Evolutionary conservation across 2,888 invertebrate genomes (phyloP).

Genomic region (Calliopum simillimum): DNA sequence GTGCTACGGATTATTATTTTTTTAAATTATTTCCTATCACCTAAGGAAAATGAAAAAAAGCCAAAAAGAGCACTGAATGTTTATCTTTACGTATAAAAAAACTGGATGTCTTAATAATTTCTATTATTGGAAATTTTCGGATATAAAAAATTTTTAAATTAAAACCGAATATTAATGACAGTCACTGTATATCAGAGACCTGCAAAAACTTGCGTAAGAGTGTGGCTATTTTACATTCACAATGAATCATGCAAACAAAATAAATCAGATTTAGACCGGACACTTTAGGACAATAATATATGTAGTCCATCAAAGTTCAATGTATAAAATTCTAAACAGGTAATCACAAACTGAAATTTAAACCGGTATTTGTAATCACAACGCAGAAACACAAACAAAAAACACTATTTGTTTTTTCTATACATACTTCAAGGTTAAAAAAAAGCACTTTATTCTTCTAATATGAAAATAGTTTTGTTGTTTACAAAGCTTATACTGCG

Average conservation of each 20-base stretch:
- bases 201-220: background rate
- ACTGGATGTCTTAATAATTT: too few species aligned
- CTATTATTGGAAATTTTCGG: too few species aligned
- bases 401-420: conserved; percentile 4
- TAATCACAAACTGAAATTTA: too few species aligned
- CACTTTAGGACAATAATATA: background rate
- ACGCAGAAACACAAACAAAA: background rate
- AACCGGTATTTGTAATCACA: background rate
- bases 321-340: too few species aligned
- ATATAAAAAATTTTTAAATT: background rate
- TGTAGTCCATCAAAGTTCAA: background rate
- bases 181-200: background rate
- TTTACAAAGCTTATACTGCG: too few species aligned
- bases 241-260: background rate
- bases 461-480: too few species aligned
- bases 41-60: too few species aligned
- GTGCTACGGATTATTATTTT: too few species aligned
- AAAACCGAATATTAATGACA: background rate
- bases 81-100: too few species aligned
- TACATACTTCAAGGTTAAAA: background rate
- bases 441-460: too few species aligned
- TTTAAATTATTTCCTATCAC: too few species aligned
- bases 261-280: conserved; percentile 1
- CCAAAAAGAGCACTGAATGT: too few species aligned
- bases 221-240: background rate